Conservation (phyloP, 2,888 invertebrate genomes). For the Dicyrtoma fusca region DNA sequence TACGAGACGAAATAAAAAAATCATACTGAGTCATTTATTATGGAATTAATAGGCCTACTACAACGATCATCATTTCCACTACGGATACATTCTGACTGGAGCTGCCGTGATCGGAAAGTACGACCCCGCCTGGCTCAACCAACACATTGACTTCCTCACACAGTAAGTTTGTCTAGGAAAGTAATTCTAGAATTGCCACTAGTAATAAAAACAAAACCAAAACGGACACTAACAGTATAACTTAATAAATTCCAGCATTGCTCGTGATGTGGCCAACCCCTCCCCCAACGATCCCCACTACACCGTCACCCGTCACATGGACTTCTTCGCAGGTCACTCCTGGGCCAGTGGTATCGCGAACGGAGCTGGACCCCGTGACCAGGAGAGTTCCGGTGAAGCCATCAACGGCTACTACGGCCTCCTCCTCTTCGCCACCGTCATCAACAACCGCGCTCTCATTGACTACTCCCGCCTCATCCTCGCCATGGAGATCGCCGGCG, state of each 20-base stretch:
- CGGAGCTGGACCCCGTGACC: slow-evolving; percentile 49
- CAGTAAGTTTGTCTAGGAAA: slow-evolving; percentile 27
- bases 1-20: too few species aligned
- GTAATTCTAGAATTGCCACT: background rate
- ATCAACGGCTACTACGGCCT: slow-evolving; percentile 52
- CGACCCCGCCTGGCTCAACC: slow-evolving; percentile 33
- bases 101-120: slow-evolving; percentile 40
- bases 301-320: slow-evolving; percentile 49
- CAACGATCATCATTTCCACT: slow-evolving; percentile 42
- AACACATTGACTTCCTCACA: slow-evolving; percentile 36
- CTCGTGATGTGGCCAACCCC: slow-evolving; percentile 50
- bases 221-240: too few species aligned
- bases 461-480: slow-evolving; percentile 47
- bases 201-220: background rate
- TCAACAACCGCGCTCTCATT: slow-evolving; percentile 47
- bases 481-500: slow-evolving; percentile 47
- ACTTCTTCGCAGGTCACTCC: slow-evolving; percentile 51
- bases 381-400: slow-evolving; percentile 49
- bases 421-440: slow-evolving; percentile 42
- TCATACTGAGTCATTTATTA: too few species aligned
- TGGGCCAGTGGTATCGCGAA: slow-evolving; percentile 52
- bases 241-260: slow-evolving; percentile 36
- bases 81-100: slow-evolving; percentile 39
- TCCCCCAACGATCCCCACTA: slow-evolving; percentile 51
- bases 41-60: slow-evolving; percentile 28